Evolutionary conservation across 2,888 invertebrate species (phyloP), one percentile per base, ranked within the genome.

Genomic region (Meiosimyza platycephala): DNA sequence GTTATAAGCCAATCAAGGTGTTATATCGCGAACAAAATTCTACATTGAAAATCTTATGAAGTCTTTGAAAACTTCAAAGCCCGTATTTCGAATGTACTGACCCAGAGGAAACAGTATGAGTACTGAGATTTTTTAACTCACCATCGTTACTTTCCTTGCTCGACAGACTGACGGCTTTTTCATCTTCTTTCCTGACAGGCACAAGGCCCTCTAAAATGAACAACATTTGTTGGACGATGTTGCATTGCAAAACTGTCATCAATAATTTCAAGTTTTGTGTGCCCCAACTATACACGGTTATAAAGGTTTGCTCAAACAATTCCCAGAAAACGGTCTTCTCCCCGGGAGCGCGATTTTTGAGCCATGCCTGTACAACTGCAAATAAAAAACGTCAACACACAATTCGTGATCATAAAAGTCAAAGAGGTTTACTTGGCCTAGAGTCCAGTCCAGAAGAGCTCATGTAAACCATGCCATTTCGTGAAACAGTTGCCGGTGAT

Each of bases 401-500:
- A 65, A 33, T 28, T 9, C 40, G 3, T 13, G 28, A 7, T 1
- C 48, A 28, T 0, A 65, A 15, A 33, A 0, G 6, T 2, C 33
- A 13, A 22, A 18, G 11, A 60, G 2, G 75, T 84, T 78, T 82
- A 91, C 91, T 91, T 83, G 98, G 98, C 80, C 92, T 92, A 94
- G 97, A 98, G 84, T 95, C 94, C 65, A 98, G 88, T 0, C 97
- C 98, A 0, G 98, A 98, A 0, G 97, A 96, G 81, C 97, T 97
- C 98, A 98, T 98, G 85, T 97, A 98, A 6, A 96, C 95, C 95
- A 95, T 95, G 72, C 96, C 96, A 83, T 95, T 96, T 74, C 96
- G 89, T 0, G 97, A 98, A 0, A 98, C 98, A 0, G 98, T 98
- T 1, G 98, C 98, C 2, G 98, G 98, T 12, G 97, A 97, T 0